Evolutionary conservation across 2,888 invertebrate genomes (phyloP).

Genomic region (Anticlea derivata): DNA sequence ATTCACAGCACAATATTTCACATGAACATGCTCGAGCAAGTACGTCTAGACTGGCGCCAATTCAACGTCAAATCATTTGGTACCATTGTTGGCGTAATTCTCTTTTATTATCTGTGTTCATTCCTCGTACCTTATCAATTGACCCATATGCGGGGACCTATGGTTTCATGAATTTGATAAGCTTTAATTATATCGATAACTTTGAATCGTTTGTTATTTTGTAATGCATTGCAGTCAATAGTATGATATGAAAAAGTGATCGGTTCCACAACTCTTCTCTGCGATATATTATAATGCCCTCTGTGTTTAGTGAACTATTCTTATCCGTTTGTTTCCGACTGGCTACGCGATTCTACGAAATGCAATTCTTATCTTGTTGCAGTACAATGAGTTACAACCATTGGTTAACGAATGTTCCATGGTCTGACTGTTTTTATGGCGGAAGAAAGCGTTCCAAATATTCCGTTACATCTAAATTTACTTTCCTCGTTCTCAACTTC

Average conservation of each 20-base stretch:
- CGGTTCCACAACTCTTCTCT: not conserved
- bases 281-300: not conserved
- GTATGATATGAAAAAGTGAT: not conserved
- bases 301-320: not conserved
- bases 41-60: constrained; percentile 33
- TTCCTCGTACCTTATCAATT: constrained; percentile 34
- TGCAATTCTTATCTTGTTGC: constrained; percentile 3
- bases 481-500: not conserved
- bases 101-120: constrained; percentile 21
- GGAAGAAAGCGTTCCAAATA: no score
- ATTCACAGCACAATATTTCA: constrained; percentile 2
- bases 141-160: constrained; percentile 33
- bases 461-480: not conserved
- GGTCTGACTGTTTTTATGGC: not conserved
- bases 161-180: constrained; percentile 31
- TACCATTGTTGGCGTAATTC: constrained; percentile 5
- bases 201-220: constrained; percentile 9
- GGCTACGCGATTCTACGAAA: constrained; percentile 7
- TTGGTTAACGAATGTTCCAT: not conserved
- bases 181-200: constrained; percentile 21
- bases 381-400: not conserved
- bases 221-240: not conserved
- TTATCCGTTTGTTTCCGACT: constrained; percentile 17
- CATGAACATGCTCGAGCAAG: constrained; percentile 8
- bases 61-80: constrained; percentile 15